phyloP scores from a whole-genome alignment of 2,113 vertebrate species.

The Archocentrus centrarchus region DNA sequence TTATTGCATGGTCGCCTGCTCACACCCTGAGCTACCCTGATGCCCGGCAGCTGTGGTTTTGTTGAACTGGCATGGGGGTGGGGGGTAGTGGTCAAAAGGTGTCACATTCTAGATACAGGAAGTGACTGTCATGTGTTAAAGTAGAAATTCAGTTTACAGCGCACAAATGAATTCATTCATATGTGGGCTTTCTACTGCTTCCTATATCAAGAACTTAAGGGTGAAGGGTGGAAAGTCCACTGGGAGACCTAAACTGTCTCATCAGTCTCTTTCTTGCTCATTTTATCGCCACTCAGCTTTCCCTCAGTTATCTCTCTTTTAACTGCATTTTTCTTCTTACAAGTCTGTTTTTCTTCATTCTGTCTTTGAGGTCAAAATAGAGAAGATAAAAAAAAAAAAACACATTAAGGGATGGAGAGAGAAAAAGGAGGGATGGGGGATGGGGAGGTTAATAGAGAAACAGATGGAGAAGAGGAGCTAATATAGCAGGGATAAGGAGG shows the following conservation, averaged over 20 bases:
- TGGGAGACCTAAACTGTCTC: background rate
- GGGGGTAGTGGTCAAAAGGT: background rate
- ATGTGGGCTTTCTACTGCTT: background rate
- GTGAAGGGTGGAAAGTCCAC: background rate
- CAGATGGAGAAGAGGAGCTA: slow-evolving; percentile 36
- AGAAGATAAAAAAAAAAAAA: background rate
- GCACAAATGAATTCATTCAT: background rate
- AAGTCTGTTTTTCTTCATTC: background rate
- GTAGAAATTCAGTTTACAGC: background rate
- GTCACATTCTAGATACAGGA: background rate
- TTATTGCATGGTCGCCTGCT: no score
- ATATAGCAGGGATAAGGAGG: slow-evolving; percentile 57
- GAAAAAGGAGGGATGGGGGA: background rate
- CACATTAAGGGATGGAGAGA: background rate
- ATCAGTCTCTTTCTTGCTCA: background rate
- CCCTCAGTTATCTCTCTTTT: background rate
- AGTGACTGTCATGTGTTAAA: background rate
- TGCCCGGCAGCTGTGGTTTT: background rate
- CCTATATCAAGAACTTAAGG: background rate
- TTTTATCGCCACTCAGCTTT: background rate
- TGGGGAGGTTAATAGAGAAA: slow-evolving; percentile 35
- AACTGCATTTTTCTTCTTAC: background rate
- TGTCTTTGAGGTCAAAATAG: slow-evolving; percentile 6
- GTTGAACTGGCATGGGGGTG: background rate
- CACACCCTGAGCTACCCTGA: no score